These are phyloP conservation scores for Chaetogeoica ovagalla DNA, from an alignment of 2,888 invertebrate species.

Conservation along the genomic window DNA sequence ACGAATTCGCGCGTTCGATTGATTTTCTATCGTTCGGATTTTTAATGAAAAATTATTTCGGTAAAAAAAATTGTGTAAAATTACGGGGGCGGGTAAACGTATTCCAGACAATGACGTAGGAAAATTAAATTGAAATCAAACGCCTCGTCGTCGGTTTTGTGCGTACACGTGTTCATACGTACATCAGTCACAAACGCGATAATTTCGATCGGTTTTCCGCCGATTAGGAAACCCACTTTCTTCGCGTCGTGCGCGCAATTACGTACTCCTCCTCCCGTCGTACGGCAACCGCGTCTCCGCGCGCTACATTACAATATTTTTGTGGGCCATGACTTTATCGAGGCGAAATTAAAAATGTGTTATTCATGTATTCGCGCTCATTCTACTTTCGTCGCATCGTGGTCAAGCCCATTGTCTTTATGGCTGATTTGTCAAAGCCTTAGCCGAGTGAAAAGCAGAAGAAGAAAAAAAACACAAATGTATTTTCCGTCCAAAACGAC, in stretches of 20 bases:
- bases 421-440: conserved; percentile 42
- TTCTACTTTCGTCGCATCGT: conserved; percentile 32
- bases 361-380: conserved; percentile 2
- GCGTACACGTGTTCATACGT: too few relatives aligned
- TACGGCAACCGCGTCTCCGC: neutral
- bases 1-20: too few relatives aligned
- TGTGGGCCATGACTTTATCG: conserved; percentile 39
- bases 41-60: too few relatives aligned
- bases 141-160: neutral
- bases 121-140: neutral
- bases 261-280: neutral
- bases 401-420: conserved; percentile 40
- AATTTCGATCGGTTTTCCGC: conserved; percentile 31
- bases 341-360: too few relatives aligned
- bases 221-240: conserved; percentile 8
- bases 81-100: too few relatives aligned
- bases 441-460: neutral
- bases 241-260: neutral
- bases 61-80: too few relatives aligned
- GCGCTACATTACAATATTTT: conserved; percentile 35
- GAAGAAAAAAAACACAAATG: too few relatives aligned
- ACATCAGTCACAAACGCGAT: neutral
- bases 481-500: too few relatives aligned
- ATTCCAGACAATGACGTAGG: neutral
- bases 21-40: too few relatives aligned